Evolutionary conservation across 2,113 vertebrate genomes (phyloP).

Genomic region (Lates calcarifer): DNA sequence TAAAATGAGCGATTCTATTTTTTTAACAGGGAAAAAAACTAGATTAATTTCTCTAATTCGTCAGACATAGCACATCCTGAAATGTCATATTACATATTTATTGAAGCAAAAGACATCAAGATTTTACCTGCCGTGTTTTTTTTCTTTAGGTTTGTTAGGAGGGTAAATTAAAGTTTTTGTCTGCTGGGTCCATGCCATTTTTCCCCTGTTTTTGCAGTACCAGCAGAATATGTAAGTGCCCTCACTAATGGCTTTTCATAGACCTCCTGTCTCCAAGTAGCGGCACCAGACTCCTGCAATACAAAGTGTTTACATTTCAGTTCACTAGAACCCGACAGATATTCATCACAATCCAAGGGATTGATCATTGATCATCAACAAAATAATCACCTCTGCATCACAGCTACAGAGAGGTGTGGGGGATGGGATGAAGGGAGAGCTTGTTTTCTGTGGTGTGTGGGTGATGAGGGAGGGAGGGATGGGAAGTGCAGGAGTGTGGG

Average conservation of each 20-base stretch:
- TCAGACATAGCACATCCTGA: constrained; percentile 39
- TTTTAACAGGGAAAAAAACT: neutral
- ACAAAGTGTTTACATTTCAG: neutral
- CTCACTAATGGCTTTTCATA: constrained; percentile 50
- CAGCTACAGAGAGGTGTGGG: neutral
- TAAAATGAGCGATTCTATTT: constrained; percentile 18
- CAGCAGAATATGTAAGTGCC: constrained; percentile 44
- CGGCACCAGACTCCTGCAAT: constrained; percentile 15
- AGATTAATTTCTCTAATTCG: neutral
- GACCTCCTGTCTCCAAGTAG: constrained; percentile 13
- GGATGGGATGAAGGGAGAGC: neutral
- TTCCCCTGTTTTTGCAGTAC: constrained; percentile 27
- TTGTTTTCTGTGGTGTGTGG: constrained; percentile 36
- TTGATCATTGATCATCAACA: neutral
- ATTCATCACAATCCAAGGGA: neutral
- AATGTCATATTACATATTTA: constrained; percentile 57
- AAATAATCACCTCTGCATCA: constrained; percentile 8
- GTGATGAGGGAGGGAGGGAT: neutral
- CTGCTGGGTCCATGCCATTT: constrained; percentile 17
- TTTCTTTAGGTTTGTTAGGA: constrained; percentile 11
- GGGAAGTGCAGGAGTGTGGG: constrained; percentile 4
- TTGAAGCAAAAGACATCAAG: constrained; percentile 29
- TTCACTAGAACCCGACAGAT: neutral
- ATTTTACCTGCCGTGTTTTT: constrained; percentile 31
- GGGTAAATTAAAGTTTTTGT: constrained; percentile 34